Base-by-base conservation (phyloP, 1,140 invertebrate species). In the Pseudomyrmex concolor region DNA sequence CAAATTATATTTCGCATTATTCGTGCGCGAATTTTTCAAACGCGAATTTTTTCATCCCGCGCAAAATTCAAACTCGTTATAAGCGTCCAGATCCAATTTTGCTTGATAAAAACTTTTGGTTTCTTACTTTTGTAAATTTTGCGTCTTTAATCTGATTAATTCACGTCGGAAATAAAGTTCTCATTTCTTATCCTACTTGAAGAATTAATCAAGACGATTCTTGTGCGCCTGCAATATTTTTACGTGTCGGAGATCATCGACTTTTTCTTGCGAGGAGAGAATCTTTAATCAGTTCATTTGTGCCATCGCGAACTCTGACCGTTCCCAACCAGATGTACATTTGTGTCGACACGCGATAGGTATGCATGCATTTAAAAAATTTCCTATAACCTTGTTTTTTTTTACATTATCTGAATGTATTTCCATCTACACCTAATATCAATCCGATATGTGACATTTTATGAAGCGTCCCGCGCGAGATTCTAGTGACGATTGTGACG, bases 1-100 rank as follows among this genome's bases (percentile, higher is more conserved):
- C n/a, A 67, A 80, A 59, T 80, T 80, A 80, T 70, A 71, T 71
- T 77, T 55, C 13, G n/a, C 55, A 59, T 19, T 57, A n/a, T 54
- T 76, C 48, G 48, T 22, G 15, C 25, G 17, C 10, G 34, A 76
- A 15, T 13, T 17, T 15, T 48, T 9, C 4, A 22, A 68, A 78
- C 34, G 34, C 34, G 34, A 34, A 34, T 34, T 34, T 34, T 34
- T 34, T 48, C 19, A 34, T 68, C 13, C 17, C 17, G 45, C 43
- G 51, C 51, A 9, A 68, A 68, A 68, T 68, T 68, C 51, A 1
- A 55, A n/a, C 74, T 57, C 19, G n/a, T 76, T 66, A n/a, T 34
- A 68, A 71, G 15, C 17, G 54, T 34, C 3, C 13, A 50, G 43
- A 70, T 70, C 59, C 15, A 59, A 78, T 68, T 9, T 5, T 25